Evolutionary conservation across 2,888 invertebrate genomes (phyloP).

Genomic region (Drosophila algonquin): DNA sequence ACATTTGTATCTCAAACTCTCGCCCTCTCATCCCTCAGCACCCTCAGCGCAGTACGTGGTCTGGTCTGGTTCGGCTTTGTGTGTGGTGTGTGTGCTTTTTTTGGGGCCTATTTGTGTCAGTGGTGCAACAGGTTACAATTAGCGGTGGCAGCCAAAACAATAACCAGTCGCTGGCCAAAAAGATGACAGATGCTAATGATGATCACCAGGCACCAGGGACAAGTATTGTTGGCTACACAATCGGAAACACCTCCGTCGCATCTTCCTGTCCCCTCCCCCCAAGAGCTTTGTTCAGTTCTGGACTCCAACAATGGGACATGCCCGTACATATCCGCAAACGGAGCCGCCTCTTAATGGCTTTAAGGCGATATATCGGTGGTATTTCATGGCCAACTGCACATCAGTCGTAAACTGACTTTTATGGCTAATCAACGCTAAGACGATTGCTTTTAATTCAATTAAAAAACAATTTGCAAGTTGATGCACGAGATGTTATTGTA

Average conservation of each 20-base stretch:
- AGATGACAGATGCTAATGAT: slow-evolving; percentile 47
- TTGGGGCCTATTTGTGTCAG: slow-evolving; percentile 10
- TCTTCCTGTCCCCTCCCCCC: neutral
- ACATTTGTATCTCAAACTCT: slow-evolving; percentile 4
- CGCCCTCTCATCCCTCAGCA: slow-evolving; percentile 8
- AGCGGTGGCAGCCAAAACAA: slow-evolving; percentile 2
- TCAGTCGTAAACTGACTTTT: neutral
- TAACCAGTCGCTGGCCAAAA: slow-evolving; percentile 12
- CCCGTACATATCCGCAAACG: neutral
- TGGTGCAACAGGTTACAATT: slow-evolving; percentile 46
- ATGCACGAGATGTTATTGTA: neutral
- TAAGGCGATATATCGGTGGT: neutral
- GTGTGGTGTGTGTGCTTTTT: neutral
- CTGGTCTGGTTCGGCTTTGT: slow-evolving; percentile 23
- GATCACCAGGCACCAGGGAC: slow-evolving; percentile 25
- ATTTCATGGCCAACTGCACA: neutral
- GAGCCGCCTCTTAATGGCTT: neutral
- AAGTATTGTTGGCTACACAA: slow-evolving; percentile 24
- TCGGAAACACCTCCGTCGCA: neutral
- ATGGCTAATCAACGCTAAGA: neutral
- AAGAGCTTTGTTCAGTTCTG: slow-evolving; percentile 22
- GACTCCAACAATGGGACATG: slow-evolving; percentile 8
- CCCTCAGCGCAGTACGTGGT: slow-evolving; percentile 30
- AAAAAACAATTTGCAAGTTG: neutral
- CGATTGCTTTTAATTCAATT: neutral